Evolutionary conservation across 2,113 vertebrate species (phyloP), one percentile per base, ranked within the genome.

Genomic region (Gobio gobio): DNA sequence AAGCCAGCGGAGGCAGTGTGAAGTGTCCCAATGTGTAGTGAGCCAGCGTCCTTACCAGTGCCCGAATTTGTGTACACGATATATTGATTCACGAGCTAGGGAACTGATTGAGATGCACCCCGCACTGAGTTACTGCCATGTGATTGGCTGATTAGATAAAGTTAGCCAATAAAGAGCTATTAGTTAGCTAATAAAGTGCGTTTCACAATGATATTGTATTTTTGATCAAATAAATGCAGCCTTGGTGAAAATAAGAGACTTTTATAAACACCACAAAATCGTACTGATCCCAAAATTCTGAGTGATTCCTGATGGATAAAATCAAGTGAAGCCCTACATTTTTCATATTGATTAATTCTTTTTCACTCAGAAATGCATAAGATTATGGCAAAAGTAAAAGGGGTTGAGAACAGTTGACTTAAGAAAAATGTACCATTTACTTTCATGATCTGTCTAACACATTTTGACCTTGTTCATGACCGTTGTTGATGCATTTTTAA

Each of bases 401-500:
- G 2, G 8, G 18, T 22, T 70, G 33, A 10, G 10, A 70, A 70
- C 9, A 43, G 66, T 43, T 70, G 4, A 36, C 66, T 70, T 40
- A 12, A 40, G 3, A 33, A 40, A 70, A 36, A 40, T 12, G 36
- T 43, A 70, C 33, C 18, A 12, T 70, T 70, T 70, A 22, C 18
- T 70, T 43, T 20, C 66, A 70, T 36, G 33, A 22, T 70, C 18
- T 70, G 13, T 45, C 40, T 40, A 20, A 64, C 36, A 47, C 4
- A 10, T 63, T 47, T 79, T 76, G 59, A 76, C 59, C 26, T 49
- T 29, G 45, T 66, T 22, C 26, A 40, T 76, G 45, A 45, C 47
- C 16, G 12, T 36, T 66, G 59, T 74, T 63, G 75, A 73, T 68
- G 66, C 54, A 36, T 72, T 86, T 68, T 83, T 58, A 82, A 68